Base-by-base conservation (phyloP, 2,113 vertebrate species). In the Dromaius novaehollandiae region DNA sequence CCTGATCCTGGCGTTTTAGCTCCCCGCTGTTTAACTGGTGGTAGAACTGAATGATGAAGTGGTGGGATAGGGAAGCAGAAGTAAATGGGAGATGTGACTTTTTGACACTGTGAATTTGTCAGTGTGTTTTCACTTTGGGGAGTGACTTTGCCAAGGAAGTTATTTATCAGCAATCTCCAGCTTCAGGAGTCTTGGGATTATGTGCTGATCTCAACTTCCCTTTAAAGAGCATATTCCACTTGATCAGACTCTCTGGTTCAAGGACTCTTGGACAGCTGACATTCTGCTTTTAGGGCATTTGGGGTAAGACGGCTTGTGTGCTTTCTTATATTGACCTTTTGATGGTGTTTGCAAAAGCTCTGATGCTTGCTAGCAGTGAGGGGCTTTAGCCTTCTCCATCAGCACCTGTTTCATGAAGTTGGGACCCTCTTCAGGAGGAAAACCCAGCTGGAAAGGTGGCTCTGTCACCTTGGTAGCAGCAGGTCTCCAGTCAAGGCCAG, bases 401-500 rank as follows among this genome's bases (percentile, higher is more conserved):
- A n/a, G 25, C 19, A 38, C 38, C 51, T 9, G 17, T 36, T 55
- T 40, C 26, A 26, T 10, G 36, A 74, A 26, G 19, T 19, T 10
- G 26, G 18, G 18, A 8, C 25, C 64, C 8, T 85, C 28, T 46
- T 58, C 0, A 0, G 30, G 55, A 38, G 9, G 32, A n/a, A 55
- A 80, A 60, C 4, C 18, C 66, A 46, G 24, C 40, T 11, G 18
- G 65, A 56, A 51, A 30, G 21, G 13, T 40, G 95, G 74, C 75
- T 58, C 53, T 6, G 22, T 79, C 79, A 12, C 0, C 53, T 0
- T 4, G 46, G 15, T 1, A 46, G 51, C 16, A 53, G 38, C 53
- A 0, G 0, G 3, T 17, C 75, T 79, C 12, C 24, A 26, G 53
- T 55, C 26, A 25, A 15, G 26, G 53, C 26, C 26, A 13, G 53